Evolutionary conservation across 2,888 invertebrate species (phyloP).

Genomic region (Lamellibrachia satsuma): DNA sequence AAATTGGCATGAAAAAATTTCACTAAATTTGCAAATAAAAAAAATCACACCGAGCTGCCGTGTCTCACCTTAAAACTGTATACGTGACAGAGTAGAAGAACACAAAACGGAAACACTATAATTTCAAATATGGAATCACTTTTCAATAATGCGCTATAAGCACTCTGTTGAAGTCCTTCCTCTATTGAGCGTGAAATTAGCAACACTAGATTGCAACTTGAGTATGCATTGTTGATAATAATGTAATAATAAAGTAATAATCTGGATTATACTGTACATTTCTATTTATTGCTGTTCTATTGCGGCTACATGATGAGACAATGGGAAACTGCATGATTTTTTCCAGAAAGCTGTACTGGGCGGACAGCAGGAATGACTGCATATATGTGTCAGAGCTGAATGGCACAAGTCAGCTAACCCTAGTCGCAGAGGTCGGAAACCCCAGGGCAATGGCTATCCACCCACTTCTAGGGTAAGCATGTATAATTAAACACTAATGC

Average conservation of each 20-base stretch:
- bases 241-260: background rate
- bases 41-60: too few species aligned
- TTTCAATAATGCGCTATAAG: too few species aligned
- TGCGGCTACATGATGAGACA: background rate
- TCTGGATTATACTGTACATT: background rate
- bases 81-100: background rate
- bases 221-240: background rate
- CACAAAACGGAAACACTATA: background rate
- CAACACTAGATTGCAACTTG: background rate
- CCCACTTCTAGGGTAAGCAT: constrained; percentile 76
- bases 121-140: background rate
- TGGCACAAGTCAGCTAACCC: constrained; percentile 53
- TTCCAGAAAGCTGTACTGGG: constrained; percentile 61
- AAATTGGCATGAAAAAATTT: too few species aligned
- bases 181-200: too few species aligned
- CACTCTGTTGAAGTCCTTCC: too few species aligned
- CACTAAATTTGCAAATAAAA: too few species aligned
- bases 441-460: constrained; percentile 94
- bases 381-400: constrained; percentile 60
- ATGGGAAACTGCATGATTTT: background rate
- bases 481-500: background rate
- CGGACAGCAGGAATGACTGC: constrained; percentile 52
- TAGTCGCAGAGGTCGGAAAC: constrained; percentile 75
- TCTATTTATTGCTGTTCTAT: background rate
- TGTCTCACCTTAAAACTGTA: too few species aligned